Percentiles rank a stretch among this genome's conserved stretches.
Evolutionary conservation across 2,797 vertebrate genomes (phyloP).

Genomic region (Cuculus canorus): DNA sequence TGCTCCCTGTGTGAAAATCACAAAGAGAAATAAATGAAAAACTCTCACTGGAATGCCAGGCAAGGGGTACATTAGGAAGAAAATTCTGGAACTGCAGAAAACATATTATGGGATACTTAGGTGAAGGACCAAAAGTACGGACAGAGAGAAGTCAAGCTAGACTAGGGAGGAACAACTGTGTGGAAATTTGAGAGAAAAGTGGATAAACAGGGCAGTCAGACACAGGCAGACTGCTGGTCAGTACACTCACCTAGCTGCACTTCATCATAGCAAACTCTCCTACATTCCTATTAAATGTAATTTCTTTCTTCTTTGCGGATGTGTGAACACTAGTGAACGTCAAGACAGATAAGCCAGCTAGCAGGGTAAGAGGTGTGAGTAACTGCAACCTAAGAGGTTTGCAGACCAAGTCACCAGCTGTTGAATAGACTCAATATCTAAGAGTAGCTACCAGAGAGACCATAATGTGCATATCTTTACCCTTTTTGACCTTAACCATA

Average conservation of each 20-base stretch:
- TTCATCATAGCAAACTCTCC: neutral
- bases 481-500: too few species aligned
- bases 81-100: neutral
- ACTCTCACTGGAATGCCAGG: neutral
- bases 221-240: neutral
- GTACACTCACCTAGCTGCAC: neutral
- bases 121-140: neutral
- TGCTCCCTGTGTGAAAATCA: neutral
- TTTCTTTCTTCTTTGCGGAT: neutral
- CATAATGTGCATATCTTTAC: neutral
- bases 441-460: neutral
- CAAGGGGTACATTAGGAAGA: neutral
- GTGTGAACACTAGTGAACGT: neutral
- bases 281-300: neutral
- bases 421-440: neutral
- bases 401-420: neutral
- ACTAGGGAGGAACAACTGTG: neutral
- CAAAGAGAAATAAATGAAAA: neutral
- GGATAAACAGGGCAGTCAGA: neutral
- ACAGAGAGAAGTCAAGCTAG: neutral
- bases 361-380: neutral
- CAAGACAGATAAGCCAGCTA: neutral
- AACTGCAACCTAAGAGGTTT: neutral
- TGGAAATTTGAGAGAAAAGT: neutral
- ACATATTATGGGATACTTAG: rapidly evolving